phyloP scores from a whole-genome alignment of 1,140 invertebrate species.

The Brachionus rotundiformis region DNA sequence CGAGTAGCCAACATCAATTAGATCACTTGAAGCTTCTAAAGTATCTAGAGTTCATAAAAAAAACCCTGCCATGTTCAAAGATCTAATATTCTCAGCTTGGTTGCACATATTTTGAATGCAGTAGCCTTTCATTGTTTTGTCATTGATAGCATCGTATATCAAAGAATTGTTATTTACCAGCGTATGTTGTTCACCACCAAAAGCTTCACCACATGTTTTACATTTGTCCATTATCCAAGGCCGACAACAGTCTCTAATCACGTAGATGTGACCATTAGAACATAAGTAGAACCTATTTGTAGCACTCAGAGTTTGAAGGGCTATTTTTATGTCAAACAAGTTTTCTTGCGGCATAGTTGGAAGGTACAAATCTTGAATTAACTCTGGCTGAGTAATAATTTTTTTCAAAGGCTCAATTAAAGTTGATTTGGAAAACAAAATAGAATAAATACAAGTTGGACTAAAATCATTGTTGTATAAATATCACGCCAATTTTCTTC shows the following conservation, averaged over 20 bases:
- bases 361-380: constrained; percentile 38
- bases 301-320: constrained; percentile 53
- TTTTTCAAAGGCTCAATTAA: constrained; percentile 37
- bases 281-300: constrained; percentile 56
- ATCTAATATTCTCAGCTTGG: neutral
- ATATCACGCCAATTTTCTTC: constrained; percentile 27
- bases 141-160: constrained; percentile 54
- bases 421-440: neutral
- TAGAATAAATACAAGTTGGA: constrained; percentile 29
- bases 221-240: constrained; percentile 54
- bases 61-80: neutral
- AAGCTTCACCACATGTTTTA: constrained; percentile 55
- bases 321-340: constrained; percentile 53
- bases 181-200: constrained; percentile 56
- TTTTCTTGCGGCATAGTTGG: constrained; percentile 54
- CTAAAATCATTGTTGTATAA: constrained; percentile 14
- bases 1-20: constrained; percentile 15
- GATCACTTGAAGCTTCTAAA: neutral
- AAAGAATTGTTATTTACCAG: constrained; percentile 53
- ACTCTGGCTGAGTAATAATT: constrained; percentile 10
- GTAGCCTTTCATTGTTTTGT: constrained; percentile 53
- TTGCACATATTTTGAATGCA: constrained; percentile 1
- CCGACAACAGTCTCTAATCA: constrained; percentile 59
- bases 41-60: no score
- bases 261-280: constrained; percentile 59